A percentile compares a stretch with the other conserved stretches of the same genome.
These are phyloP conservation scores for Mythimna ferrago DNA, from an alignment of 2,888 invertebrate species.

Conservation along the genomic window DNA sequence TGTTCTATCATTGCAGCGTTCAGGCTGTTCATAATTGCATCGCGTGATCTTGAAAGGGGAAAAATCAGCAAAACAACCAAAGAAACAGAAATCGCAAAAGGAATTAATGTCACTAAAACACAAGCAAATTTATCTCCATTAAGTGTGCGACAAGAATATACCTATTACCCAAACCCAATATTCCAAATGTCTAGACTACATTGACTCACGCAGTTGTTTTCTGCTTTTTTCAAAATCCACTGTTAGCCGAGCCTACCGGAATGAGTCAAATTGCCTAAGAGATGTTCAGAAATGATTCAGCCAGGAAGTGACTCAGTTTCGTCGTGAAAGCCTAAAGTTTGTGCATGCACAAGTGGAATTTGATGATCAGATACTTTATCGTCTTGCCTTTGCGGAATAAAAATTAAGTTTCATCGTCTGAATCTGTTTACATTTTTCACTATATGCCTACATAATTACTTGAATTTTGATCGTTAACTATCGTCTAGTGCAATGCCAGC, in stretches of 20 bases:
- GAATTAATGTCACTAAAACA: slow-evolving; percentile 9
- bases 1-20: slow-evolving; percentile 39
- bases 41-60: slow-evolving; percentile 6
- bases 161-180: slow-evolving; percentile 34
- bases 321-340: slow-evolving; percentile 27
- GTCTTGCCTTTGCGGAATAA: neutral
- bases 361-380: neutral
- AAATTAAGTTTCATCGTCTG: neutral
- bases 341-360: neutral
- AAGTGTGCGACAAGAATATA: slow-evolving; percentile 21
- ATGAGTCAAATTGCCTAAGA: slow-evolving; percentile 47
- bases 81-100: neutral
- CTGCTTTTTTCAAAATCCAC: slow-evolving; percentile 43
- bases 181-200: slow-evolving; percentile 52
- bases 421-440: neutral
- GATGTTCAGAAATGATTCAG: slow-evolving; percentile 43
- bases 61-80: neutral
- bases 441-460: neutral
- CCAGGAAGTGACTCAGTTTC: slow-evolving; percentile 43
- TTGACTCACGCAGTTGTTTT: slow-evolving; percentile 42
- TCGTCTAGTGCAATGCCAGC: neutral
- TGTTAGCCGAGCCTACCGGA: slow-evolving; percentile 5
- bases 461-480: neutral
- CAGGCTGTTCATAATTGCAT: slow-evolving; percentile 15
- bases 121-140: slow-evolving; percentile 21